These are phyloP conservation scores for Drosophila kurseongensis DNA, from an alignment of 1,140 invertebrate species.

Conservation along the genomic window DNA sequence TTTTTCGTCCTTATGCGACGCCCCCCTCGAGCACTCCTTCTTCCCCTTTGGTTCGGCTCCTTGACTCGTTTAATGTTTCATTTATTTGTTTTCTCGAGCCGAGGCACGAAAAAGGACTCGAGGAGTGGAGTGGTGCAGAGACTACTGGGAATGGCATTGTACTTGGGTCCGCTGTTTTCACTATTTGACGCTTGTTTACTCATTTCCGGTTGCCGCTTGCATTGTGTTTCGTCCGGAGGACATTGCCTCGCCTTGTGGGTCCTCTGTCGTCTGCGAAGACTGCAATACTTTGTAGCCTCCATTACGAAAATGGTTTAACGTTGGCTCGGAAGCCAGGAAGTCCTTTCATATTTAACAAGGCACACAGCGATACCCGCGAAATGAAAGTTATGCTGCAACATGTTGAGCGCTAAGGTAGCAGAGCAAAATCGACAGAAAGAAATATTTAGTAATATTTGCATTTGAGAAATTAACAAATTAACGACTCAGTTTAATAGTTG, in stretches of 20 bases:
- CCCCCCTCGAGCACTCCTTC: neutral
- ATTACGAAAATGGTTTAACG: conserved; percentile 41
- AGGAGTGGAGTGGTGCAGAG: conserved; percentile 5
- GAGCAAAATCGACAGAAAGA: neutral
- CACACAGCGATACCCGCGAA: neutral
- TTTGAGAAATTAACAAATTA: too few relatives aligned
- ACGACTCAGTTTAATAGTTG: too few relatives aligned
- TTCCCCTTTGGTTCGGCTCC: conserved; percentile 30
- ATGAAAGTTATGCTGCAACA: neutral
- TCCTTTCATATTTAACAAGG: conserved; percentile 27
- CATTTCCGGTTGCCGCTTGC: conserved; percentile 74
- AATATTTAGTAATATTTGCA: too few relatives aligned
- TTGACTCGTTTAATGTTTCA: conserved; percentile 81
- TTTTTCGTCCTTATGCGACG: conserved; percentile 67
- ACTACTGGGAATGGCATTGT: conserved; percentile 43
- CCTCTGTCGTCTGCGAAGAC: conserved; percentile 6
- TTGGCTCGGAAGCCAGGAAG: conserved; percentile 17
- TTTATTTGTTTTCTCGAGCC: conserved; percentile 59
- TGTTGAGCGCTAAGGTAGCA: neutral
- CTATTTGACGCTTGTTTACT: conserved; percentile 83
- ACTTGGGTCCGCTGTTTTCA: conserved; percentile 66
- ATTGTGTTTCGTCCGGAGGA: conserved; percentile 45
- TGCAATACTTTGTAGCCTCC: conserved; percentile 42
- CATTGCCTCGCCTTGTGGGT: conserved; percentile 37
- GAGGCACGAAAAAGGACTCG: conserved; percentile 32